phyloP scores from a whole-genome alignment of 2,797 vertebrate species.

The Hippoglossus hippoglossus region DNA sequence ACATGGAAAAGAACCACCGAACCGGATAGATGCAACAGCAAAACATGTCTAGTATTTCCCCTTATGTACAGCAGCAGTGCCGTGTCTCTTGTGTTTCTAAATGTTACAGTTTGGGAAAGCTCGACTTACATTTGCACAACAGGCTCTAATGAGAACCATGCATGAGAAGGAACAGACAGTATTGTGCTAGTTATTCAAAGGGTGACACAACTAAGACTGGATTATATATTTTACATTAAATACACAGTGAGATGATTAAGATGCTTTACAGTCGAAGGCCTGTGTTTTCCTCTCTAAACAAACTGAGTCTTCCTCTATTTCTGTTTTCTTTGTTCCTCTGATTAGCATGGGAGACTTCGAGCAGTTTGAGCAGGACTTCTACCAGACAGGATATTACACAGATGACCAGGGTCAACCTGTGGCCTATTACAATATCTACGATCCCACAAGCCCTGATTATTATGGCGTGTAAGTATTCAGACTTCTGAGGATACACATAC shows the following conservation, averaged over 20 bases:
- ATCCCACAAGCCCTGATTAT: conserved; percentile 4
- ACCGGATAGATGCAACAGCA: too few species aligned
- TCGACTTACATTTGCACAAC: neutral
- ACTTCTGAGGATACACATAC: neutral
- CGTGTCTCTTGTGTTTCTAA: neutral
- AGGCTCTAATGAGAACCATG: neutral
- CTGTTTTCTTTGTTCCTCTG: conserved; percentile 4
- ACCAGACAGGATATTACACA: conserved; percentile 87
- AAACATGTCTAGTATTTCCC: neutral
- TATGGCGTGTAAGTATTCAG: conserved; percentile 24
- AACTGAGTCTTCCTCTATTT: neutral
- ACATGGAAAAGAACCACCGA: too few species aligned
- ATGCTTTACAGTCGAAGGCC: neutral
- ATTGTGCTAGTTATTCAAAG: neutral
- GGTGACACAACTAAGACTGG: neutral
- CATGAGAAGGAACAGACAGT: neutral
- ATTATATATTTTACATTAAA: neutral
- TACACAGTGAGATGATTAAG: neutral
- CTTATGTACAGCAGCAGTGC: too few species aligned
- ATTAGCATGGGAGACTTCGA: conserved; percentile 86
- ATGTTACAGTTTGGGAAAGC: neutral
- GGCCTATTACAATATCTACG: conserved; percentile 35
- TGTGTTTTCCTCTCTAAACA: neutral
- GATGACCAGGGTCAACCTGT: conserved; percentile 80
- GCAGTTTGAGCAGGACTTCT: conserved; percentile 87